A percentile compares a stretch with the other conserved stretches of the same genome.
phyloP scores from a whole-genome alignment of 1,140 invertebrate species.

The Drosophila parvula region DNA sequence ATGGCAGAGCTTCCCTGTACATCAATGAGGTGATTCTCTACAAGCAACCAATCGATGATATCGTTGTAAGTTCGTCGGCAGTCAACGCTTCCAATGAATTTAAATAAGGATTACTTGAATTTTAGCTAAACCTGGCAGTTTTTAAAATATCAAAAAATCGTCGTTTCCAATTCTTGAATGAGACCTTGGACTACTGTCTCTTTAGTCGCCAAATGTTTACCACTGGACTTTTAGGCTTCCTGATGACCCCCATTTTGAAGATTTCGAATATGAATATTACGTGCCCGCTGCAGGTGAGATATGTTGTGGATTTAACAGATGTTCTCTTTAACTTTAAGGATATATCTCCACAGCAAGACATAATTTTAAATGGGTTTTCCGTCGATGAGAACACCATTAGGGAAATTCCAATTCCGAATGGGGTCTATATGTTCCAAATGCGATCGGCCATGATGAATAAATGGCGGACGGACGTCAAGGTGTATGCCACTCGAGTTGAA shows the following conservation, averaged over 20 bases:
- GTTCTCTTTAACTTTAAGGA: neutral
- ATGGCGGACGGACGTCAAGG: conserved; percentile 23
- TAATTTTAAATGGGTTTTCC: conserved; percentile 19
- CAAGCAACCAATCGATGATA: conserved; percentile 41
- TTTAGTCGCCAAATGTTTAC: conserved; percentile 8
- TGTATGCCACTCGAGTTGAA: conserved; percentile 23
- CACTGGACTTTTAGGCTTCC: conserved; percentile 14
- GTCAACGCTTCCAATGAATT: neutral
- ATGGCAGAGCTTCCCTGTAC: conserved; percentile 31
- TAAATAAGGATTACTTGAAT: neutral
- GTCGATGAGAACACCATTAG: conserved; percentile 47
- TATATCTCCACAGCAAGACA: neutral
- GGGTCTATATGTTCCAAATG: conserved; percentile 44
- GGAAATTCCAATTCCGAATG: conserved; percentile 48
- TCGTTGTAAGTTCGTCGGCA: conserved; percentile 37
- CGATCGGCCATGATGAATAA: conserved; percentile 30
- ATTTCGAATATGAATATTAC: conserved; percentile 20
- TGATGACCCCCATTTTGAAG: conserved; percentile 14
- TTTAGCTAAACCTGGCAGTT: conserved; percentile 19
- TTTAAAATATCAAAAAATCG: conserved; percentile 20
- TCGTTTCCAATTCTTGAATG: conserved; percentile 48
- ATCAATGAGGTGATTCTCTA: conserved; percentile 27
- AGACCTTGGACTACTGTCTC: conserved; percentile 50
- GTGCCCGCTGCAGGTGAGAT: conserved; percentile 24
- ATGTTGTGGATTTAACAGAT: fast-evolving